Percentiles rank a stretch among this genome's conserved stretches.
phyloP scores from a whole-genome alignment of 92 coral and sea anemone species.

The Paragorgia papillata region DNA sequence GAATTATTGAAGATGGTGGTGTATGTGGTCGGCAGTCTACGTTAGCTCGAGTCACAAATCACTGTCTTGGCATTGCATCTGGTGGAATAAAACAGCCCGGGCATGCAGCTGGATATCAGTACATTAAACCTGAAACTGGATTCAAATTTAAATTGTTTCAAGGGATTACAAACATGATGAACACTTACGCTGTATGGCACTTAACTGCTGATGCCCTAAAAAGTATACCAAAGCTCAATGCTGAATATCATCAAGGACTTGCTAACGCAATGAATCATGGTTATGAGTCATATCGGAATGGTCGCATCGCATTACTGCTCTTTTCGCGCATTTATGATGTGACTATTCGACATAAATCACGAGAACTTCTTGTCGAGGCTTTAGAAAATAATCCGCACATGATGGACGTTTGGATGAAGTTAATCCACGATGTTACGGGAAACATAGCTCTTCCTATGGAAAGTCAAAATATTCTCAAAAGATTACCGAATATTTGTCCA shows the following conservation, averaged over 20 bases:
- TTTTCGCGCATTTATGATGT: conserved; percentile 22
- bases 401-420: conserved; percentile 20
- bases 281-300: too few species aligned
- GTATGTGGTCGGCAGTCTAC: conserved; percentile 36
- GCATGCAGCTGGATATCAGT: conserved; percentile 28
- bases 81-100: too few species aligned
- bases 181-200: conserved; percentile 3
- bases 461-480: not conserved
- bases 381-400: too few species aligned
- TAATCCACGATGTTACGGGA: conserved; percentile 29
- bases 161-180: conserved; percentile 14
- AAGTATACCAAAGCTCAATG: not conserved
- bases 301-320: conserved; percentile 28
- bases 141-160: conserved; percentile 13
- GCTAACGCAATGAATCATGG: conserved; percentile 23
- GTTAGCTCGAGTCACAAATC: too few species aligned
- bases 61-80: too few species aligned
- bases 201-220: not conserved
- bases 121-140: not conserved
- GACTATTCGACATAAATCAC: conserved; percentile 7
- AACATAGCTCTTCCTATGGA: not conserved
- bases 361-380: conserved; percentile 20
- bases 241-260: conserved; percentile 35
- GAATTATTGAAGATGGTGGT: conserved; percentile 41
- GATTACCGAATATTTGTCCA: conserved; percentile 25